These are phyloP conservation scores for Torymus aiolomorphi DNA, from an alignment of 2,888 invertebrate species.

Conservation along the genomic window DNA sequence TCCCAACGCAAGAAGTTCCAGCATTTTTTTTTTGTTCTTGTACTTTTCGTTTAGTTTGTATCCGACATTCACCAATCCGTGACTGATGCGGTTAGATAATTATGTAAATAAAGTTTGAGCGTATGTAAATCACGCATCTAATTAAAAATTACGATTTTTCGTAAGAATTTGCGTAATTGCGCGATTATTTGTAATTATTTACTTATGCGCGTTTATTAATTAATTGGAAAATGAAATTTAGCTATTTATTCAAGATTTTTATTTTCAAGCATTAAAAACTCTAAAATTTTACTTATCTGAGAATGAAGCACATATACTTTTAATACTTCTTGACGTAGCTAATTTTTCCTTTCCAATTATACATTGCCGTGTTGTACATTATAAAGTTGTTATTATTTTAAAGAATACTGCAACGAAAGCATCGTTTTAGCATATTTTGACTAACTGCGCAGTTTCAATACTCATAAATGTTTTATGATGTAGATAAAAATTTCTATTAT, in stretches of 20 bases:
- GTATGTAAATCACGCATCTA: slow-evolving; percentile 51
- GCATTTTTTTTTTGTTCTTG: slow-evolving; percentile 16
- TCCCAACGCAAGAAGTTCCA: slow-evolving; percentile 15
- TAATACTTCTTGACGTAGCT: too few species aligned
- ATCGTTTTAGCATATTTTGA: too few species aligned
- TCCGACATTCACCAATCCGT: slow-evolving; percentile 33
- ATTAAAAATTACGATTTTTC: slow-evolving; percentile 11
- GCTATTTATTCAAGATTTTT: too few species aligned
- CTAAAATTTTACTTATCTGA: too few species aligned
- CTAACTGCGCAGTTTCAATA: too few species aligned
- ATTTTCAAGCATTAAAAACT: too few species aligned
- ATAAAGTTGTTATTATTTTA: too few species aligned
- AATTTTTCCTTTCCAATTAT: too few species aligned
- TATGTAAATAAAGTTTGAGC: slow-evolving; percentile 38
- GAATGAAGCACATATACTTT: too few species aligned
- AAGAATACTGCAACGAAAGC: too few species aligned
- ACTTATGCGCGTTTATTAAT: background rate
- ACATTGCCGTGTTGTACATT: too few species aligned
- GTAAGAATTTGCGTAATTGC: background rate
- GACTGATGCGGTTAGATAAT: slow-evolving; percentile 45
- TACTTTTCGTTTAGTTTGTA: slow-evolving; percentile 17
- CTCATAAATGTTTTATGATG: slow-evolving; percentile 8
- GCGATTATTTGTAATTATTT: background rate
- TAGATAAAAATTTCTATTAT: slow-evolving; percentile 7
- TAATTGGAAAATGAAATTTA: too few species aligned